These are phyloP conservation scores for Lasiurus cinereus DNA, from an alignment of 2,113 vertebrate genomes.

Conservation along the genomic window DNA sequence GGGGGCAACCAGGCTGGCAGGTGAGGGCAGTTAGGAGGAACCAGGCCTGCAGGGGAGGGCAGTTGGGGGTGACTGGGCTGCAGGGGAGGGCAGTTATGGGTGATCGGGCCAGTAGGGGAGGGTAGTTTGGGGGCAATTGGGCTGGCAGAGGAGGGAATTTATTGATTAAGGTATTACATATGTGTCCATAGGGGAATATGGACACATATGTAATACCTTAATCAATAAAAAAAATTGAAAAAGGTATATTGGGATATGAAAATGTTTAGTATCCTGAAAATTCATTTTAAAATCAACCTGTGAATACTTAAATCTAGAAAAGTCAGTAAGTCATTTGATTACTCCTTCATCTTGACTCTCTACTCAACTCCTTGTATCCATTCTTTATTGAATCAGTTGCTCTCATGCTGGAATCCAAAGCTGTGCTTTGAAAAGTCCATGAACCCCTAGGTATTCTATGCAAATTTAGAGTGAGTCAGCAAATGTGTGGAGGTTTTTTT, in stretches of 20 bases:
- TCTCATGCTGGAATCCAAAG: neutral
- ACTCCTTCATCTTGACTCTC: neutral
- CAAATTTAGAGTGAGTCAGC: neutral
- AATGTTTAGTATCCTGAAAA: conserved; percentile 29
- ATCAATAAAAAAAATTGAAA: no score
- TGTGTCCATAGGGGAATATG: no score
- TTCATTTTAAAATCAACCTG: conserved; percentile 11
- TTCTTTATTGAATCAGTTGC: neutral
- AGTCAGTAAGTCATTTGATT: neutral
- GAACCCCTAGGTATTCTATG: neutral
- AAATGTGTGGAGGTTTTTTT: neutral
- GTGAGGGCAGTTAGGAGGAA: no score
- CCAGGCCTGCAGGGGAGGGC: no score
- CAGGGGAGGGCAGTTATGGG: no score
- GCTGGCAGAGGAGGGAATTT: no score
- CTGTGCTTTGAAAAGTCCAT: neutral
- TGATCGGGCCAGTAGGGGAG: no score
- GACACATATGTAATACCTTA: no score
- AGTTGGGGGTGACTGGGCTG: no score
- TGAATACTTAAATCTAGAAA: conserved; percentile 47
- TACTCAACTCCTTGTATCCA: neutral
- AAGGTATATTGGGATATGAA: conserved; percentile 21
- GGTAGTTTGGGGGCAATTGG: no score
- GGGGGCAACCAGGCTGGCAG: no score
- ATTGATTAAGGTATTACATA: no score